Conservation (phyloP, 92 coral and sea anemone species). For the Virgularia gustaviana region DNA sequence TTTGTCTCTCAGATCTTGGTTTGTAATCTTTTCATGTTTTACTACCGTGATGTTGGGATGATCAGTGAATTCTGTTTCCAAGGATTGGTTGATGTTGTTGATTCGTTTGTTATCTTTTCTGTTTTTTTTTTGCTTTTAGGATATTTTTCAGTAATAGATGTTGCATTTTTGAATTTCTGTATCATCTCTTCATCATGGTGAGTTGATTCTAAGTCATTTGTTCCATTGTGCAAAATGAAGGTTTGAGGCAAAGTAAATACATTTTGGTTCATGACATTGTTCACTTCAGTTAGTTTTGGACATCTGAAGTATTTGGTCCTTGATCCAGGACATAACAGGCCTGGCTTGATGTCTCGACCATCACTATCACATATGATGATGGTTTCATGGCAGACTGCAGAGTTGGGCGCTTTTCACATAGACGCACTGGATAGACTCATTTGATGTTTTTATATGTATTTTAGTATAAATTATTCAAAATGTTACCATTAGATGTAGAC, state of each 20-base stretch:
- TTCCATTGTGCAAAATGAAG: constrained; percentile 28
- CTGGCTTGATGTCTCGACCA: not conserved
- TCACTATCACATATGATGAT: not conserved
- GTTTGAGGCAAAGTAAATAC: constrained; percentile 3
- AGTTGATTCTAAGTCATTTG: constrained; percentile 25
- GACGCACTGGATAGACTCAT: too few relatives aligned
- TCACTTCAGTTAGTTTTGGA: not conserved
- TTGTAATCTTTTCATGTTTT: constrained; percentile 10
- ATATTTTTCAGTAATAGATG: not conserved
- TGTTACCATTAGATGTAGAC: not conserved
- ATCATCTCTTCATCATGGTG: constrained; percentile 5
- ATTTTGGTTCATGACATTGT: not conserved
- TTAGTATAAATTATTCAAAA: too few relatives aligned
- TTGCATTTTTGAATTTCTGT: not conserved
- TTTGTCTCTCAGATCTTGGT: constrained; percentile 15
- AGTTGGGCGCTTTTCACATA: too few relatives aligned
- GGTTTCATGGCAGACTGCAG: too few relatives aligned
- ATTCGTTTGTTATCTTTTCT: not conserved
- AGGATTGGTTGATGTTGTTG: not conserved
- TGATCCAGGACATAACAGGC: constrained; percentile 5
- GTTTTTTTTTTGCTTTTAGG: constrained; percentile 20
- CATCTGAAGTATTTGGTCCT: constrained; percentile 21
- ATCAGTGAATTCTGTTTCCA: constrained; percentile 12
- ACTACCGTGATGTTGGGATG: not conserved
- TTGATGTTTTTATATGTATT: too few relatives aligned